Evolutionary conservation across 2,113 vertebrate genomes (phyloP), one percentile per base, ranked within the genome.

Genomic region (Oreochromis niloticus): DNA sequence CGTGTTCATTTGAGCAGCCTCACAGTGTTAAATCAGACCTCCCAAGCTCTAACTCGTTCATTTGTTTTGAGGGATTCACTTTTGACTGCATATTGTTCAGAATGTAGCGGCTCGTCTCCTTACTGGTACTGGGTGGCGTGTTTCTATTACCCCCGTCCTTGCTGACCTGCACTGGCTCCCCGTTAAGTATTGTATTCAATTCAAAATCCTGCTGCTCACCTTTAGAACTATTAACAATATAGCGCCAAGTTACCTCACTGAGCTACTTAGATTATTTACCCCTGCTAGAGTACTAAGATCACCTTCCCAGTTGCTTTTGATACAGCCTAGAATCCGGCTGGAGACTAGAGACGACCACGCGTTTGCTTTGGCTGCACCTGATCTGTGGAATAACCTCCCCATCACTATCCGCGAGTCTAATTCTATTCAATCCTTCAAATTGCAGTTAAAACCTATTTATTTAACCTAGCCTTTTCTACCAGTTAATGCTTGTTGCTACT

Each of bases 271-370:
- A 22, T 22, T 22, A 22, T 22, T 22, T 2, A 22, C 59, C 59
- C 19, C 59, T 63, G 19, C 9, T 30, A 63, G 59, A 16, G 59
- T 19, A 63, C 57, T 61, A 32, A 32, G 30, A 32, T 61, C 57
- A 61, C 10, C 30, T 32, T 61, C 0, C 59, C 59, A 63, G 16
- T 63, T 50, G 8, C 48, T 50, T 17, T 50, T 50, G 48, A 7
- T 50, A 50, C 16, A 50, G 48, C 7, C 0, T 0, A 50, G 16
- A 50, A 7, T 48, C 48, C 0, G 2, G 16, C 48, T 50, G 48
- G 2, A 19, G 48, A 52, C 48, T 3, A 2, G 50, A 52, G 48
- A 7, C 0, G 17, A 52, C 0, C 2, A 4, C 2, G 2, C 4
- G 0, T 52, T 52, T 52, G 17, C 48, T 4, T 52, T 9, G 48